Conservation (phyloP, 2,888 invertebrate genomes). For the Apodemia zela region DNA sequence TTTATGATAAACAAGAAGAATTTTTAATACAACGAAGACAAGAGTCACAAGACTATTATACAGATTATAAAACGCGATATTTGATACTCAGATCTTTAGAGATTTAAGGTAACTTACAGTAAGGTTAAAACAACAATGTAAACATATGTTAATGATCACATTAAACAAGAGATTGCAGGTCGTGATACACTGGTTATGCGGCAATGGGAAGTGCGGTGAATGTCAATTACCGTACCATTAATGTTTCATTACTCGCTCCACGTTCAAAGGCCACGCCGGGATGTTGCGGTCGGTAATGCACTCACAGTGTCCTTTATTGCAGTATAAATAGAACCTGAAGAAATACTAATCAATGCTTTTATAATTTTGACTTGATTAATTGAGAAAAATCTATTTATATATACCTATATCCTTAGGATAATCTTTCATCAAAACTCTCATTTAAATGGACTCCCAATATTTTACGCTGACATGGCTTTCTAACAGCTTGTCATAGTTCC, state of each 20-base stretch:
- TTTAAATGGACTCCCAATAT: no score
- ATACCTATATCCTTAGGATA: no score
- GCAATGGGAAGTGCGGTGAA: constrained; percentile 5
- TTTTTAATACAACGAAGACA: no score
- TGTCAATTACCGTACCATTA: constrained; percentile 7
- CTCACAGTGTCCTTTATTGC: background rate
- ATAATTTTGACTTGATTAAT: no score
- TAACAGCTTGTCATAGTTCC: no score
- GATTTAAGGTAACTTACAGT: background rate
- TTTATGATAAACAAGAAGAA: no score
- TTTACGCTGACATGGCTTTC: no score
- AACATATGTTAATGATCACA: background rate
- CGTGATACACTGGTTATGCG: constrained; percentile 3
- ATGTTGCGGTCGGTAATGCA: background rate
- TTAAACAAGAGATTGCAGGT: constrained; percentile 9
- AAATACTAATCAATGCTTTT: background rate
- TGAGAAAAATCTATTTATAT: no score
- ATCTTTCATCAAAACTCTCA: no score
- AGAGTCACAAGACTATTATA: no score
- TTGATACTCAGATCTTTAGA: no score
- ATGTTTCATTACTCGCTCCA: constrained; percentile 1
- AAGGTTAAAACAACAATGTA: background rate
- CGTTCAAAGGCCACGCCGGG: background rate
- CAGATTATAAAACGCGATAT: no score
- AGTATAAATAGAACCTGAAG: background rate